Base-by-base conservation (phyloP, 1,140 invertebrate species). In the Bombus confusus region DNA sequence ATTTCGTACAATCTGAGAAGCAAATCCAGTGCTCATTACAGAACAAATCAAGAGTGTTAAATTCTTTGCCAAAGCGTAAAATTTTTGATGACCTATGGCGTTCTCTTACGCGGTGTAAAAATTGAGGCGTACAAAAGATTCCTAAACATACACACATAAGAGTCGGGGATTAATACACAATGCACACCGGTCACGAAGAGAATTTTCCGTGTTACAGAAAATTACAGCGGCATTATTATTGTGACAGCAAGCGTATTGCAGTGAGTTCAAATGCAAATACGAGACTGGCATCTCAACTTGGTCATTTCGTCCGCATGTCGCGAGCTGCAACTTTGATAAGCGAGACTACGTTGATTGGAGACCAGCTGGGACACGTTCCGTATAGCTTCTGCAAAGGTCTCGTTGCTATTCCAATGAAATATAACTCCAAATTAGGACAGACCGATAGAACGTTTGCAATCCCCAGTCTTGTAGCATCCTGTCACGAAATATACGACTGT, bases 191-290 rank as follows among this genome's bases (percentile, higher is more conserved):
- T 34, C 31, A 9, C 15, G n/a, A 39, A 59, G 79, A 22, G 52
- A 62, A 31, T 62, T 43, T 28, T 25, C 18, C 1, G 47, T 6
- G 15, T 41, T 59, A 28, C 57, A 80, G 73, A 73, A 80, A 85
- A 85, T 85, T 80, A 85, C 15, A 31, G n/a, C 5, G 41, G 28
- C 34, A n/a, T 80, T 80, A 69, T 80, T 80, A 80, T 80, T 62
- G 66, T 31, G 2, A 4, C 6, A 10, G 76, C 13, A 34, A n/a
- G 43, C 39, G 66, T 28, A 9, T 15, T 15, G 1, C n/a, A 34
- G 10, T 9, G 72, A 68, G 84, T 86, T 75, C 28, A 82, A 86
- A 86, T 86, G 84, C 84, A 86, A 86, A 86, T 86, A 31, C 39
- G 75, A 47, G 47, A 59, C 59, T 34, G 75, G 43, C 62, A 52